Evolutionary conservation across 2,888 invertebrate species (phyloP).

Genomic region (Drosophila dives): DNA sequence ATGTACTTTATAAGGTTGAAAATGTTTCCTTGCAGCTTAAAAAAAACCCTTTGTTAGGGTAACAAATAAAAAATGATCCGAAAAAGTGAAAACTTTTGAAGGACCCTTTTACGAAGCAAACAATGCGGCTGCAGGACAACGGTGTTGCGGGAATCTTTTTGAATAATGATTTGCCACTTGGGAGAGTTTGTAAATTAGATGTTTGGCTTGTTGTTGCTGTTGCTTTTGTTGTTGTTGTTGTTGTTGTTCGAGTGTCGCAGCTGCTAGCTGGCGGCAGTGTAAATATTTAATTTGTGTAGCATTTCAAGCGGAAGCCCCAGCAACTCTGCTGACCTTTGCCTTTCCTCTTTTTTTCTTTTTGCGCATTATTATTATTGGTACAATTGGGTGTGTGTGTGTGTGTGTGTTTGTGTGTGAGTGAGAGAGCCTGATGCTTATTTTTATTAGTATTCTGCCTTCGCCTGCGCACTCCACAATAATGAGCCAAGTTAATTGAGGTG

Average conservation of each 20-base stretch:
- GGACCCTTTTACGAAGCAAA: constrained; percentile 63
- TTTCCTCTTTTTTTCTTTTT: constrained; percentile 27
- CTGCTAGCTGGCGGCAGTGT: constrained; percentile 62
- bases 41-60: background rate
- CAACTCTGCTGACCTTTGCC: constrained; percentile 64
- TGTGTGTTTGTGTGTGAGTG: constrained; percentile 4
- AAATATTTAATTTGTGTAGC: constrained; percentile 75
- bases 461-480: constrained; percentile 64
- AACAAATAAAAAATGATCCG: background rate
- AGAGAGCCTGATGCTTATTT: constrained; percentile 25
- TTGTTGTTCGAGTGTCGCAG: constrained; percentile 43
- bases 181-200: constrained; percentile 78
- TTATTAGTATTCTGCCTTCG: constrained; percentile 37
- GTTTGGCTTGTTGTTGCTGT: constrained; percentile 46
- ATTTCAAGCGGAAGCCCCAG: constrained; percentile 64
- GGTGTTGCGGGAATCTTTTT: constrained; percentile 56
- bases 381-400: constrained; percentile 21
- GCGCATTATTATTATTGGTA: constrained; percentile 42
- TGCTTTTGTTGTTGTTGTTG: constrained; percentile 29
- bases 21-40: background rate
- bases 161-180: constrained; percentile 80
- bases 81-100: constrained; percentile 16
- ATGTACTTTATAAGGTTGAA: background rate
- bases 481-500: constrained; percentile 76
- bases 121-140: constrained; percentile 52